These are phyloP conservation scores for Microcebus lehilahytsara DNA, from an alignment of 2,113 vertebrate genomes.

Conservation along the genomic window DNA sequence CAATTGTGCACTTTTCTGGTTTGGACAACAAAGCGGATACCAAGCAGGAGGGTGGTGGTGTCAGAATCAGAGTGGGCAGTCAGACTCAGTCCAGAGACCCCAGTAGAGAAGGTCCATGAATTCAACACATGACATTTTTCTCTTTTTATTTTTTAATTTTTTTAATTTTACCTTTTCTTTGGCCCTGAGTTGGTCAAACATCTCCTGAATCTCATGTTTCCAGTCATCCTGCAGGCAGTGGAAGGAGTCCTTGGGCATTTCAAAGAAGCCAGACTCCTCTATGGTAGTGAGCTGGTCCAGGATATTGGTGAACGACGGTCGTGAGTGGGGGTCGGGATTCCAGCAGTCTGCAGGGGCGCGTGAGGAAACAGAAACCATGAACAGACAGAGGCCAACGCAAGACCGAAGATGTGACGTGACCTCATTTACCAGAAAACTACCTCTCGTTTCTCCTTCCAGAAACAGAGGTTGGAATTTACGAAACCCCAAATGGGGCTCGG, in stretches of 20 bases:
- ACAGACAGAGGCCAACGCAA: not conserved
- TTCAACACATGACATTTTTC: not conserved
- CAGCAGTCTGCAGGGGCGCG: constrained; percentile 90
- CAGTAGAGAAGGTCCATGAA: not conserved
- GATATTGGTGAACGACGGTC: constrained; percentile 92
- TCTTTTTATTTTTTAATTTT: constrained; percentile 54
- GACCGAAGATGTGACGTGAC: fast-evolving
- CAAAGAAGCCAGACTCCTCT: constrained; percentile 97
- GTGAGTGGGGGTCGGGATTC: constrained; percentile 93
- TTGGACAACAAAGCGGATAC: not conserved
- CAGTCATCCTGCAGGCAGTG: constrained; percentile 98
- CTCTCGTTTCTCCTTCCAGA: constrained; percentile 25
- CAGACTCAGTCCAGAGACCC: not conserved
- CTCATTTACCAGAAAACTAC: not conserved
- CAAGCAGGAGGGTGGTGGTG: fast-evolving
- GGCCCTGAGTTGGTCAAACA: constrained; percentile 97
- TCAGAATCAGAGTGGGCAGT: not conserved
- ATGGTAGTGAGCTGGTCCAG: constrained; percentile 95
- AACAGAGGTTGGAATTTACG: constrained; percentile 2
- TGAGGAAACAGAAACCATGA: constrained; percentile 14
- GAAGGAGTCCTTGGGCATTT: constrained; percentile 98
- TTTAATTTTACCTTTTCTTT: constrained; percentile 93
- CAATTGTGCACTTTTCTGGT: not conserved
- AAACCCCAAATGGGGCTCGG: not conserved
- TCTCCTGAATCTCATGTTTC: constrained; percentile 98